Conservation (phyloP, 2,113 vertebrate genomes). For the Psilopsiagon aymara region DNA sequence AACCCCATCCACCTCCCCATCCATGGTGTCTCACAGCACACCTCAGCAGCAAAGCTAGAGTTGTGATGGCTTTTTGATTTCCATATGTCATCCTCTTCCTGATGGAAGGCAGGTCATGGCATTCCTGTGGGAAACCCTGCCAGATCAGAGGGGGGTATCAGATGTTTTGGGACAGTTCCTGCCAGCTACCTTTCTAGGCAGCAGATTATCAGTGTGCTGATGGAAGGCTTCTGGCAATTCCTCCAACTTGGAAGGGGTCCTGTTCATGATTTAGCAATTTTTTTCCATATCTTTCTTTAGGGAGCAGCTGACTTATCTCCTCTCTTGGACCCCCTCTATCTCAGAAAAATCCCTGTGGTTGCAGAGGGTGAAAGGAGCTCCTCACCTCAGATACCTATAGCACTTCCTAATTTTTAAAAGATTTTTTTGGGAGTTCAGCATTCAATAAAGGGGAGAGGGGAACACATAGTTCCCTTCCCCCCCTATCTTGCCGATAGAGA, state of each 20-base stretch:
- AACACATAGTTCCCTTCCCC: not conserved
- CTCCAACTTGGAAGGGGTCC: not conserved
- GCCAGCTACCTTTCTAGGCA: not conserved
- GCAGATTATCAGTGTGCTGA: not conserved
- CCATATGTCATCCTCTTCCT: accelerated
- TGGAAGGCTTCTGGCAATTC: not conserved
- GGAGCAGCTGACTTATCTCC: not conserved
- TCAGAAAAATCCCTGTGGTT: not conserved
- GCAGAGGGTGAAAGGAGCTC: not conserved
- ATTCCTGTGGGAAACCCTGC: not conserved
- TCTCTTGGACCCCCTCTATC: not conserved
- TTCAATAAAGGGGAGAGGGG: not conserved
- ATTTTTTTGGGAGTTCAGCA: not conserved
- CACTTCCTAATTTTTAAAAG: not conserved
- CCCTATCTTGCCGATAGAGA: not conserved
- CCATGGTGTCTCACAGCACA: accelerated
- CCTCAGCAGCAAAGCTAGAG: not conserved
- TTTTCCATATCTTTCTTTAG: not conserved
- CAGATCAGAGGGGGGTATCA: not conserved
- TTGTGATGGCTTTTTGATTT: not conserved
- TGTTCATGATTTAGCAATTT: accelerated
- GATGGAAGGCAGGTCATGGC: not conserved
- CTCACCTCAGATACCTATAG: not conserved
- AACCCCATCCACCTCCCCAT: not conserved
- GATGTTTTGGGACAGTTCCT: not conserved